These are phyloP conservation scores for Upupa epops DNA, from an alignment of 2,113 vertebrate genomes.

Conservation along the genomic window DNA sequence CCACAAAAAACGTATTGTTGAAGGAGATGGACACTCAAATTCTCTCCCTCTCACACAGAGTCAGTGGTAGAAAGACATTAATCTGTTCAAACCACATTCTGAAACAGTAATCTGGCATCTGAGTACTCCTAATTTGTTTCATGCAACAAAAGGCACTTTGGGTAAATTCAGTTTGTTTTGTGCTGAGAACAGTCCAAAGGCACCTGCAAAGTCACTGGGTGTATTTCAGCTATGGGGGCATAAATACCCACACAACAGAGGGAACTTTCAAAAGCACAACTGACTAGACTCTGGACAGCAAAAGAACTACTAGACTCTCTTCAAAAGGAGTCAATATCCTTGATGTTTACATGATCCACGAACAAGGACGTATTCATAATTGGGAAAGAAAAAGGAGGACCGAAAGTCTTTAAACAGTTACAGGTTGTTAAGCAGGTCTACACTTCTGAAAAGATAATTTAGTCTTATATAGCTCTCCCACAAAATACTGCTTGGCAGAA, in stretches of 20 bases:
- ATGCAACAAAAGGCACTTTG: background rate
- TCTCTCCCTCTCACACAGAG: too few relatives aligned
- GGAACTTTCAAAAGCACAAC: background rate
- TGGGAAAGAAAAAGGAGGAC: background rate
- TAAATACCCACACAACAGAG: constrained; percentile 15
- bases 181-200: background rate
- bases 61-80: background rate
- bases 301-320: background rate
- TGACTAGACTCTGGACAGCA: background rate
- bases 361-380: background rate
- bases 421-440: background rate
- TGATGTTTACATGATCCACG: background rate
- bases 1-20: background rate
- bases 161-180: background rate
- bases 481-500: background rate
- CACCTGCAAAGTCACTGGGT: background rate
- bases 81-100: background rate
- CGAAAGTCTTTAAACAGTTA: background rate
- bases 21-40: background rate
- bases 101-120: background rate
- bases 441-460: background rate
- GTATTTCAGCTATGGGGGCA: background rate
- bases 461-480: background rate
- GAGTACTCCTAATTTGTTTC: background rate
- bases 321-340: background rate